Percentiles rank a stretch among this genome's conserved stretches.
Evolutionary conservation across 64 coral and sea anemone genomes (phyloP).

Genomic region (Montipora capricornis): DNA sequence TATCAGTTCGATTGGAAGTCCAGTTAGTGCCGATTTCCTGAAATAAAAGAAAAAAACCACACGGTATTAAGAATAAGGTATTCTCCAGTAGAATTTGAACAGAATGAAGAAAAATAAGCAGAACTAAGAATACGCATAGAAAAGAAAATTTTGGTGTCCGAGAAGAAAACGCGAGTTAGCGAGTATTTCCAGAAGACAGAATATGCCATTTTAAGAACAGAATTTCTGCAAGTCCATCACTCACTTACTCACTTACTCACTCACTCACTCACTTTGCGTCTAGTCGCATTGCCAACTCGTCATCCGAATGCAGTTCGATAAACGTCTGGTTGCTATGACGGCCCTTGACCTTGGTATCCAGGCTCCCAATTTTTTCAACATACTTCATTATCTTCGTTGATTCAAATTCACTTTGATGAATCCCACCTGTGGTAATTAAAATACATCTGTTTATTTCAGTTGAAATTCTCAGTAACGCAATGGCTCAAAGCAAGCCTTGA

Average conservation of each 20-base stretch:
- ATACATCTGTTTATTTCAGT: background rate
- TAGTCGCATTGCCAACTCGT: slow-evolving; percentile 42
- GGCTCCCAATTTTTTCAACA: slow-evolving; percentile 42
- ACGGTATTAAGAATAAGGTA: no score
- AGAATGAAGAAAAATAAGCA: no score
- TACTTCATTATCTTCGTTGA: slow-evolving; percentile 75
- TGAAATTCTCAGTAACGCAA: no score
- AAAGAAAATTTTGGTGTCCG: no score
- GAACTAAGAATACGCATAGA: no score
- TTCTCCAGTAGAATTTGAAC: no score
- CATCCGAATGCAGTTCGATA: slow-evolving; percentile 55
- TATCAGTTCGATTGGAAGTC: slow-evolving; percentile 85
- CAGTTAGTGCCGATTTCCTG: slow-evolving; percentile 85
- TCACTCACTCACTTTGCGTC: slow-evolving; percentile 1
- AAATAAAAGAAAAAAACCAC: background rate
- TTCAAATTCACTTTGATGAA: slow-evolving; percentile 65
- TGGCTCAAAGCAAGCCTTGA: no score
- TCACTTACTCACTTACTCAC: background rate
- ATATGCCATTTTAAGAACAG: no score
- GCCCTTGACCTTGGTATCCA: slow-evolving; percentile 76
- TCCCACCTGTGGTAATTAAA: background rate
- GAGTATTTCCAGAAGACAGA: no score
- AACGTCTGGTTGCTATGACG: slow-evolving; percentile 95
- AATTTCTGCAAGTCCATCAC: no score
- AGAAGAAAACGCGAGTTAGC: no score